Percentiles rank a stretch among this genome's conserved stretches.
Evolutionary conservation across 1,140 invertebrate species (phyloP).

Genomic region (Macrocentrus cingulum): DNA sequence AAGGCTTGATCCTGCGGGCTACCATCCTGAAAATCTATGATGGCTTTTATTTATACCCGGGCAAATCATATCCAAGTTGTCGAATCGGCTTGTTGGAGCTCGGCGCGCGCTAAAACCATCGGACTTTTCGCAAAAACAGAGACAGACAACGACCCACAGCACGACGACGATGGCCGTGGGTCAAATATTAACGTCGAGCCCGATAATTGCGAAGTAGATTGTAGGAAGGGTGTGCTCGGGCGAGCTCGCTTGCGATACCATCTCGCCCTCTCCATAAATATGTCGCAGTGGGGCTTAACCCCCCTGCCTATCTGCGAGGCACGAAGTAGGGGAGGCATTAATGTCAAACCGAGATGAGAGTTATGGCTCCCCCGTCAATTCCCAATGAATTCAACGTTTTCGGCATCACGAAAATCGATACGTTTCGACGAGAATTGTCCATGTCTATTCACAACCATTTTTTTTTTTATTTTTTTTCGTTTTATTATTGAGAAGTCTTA

Average conservation of each 20-base stretch:
- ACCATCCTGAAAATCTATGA: conserved; percentile 59
- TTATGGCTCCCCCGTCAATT: conserved; percentile 61
- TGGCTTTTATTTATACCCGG: conserved; percentile 57
- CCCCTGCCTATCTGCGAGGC: conserved; percentile 50
- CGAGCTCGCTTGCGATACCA: conserved; percentile 49
- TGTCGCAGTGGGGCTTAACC: conserved; percentile 58
- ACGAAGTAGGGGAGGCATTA: conserved; percentile 56
- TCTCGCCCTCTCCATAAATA: conserved; percentile 60
- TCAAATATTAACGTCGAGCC: conserved; percentile 58
- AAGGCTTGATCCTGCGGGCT: conserved; percentile 60
- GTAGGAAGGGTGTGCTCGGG: conserved; percentile 46
- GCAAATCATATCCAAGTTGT: conserved; percentile 19
- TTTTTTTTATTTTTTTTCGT: conserved; percentile 1
- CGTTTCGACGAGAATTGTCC: conserved; percentile 38
- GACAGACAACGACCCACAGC: too few species aligned
- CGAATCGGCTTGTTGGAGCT: too few species aligned
- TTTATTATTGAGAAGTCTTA: conserved; percentile 25
- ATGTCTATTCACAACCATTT: conserved; percentile 23
- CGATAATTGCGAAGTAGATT: conserved; percentile 60
- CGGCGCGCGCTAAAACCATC: too few species aligned
- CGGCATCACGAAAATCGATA: conserved; percentile 54
- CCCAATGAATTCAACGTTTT: conserved; percentile 60
- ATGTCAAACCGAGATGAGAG: conserved; percentile 58
- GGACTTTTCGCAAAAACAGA: too few species aligned
- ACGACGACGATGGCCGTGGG: conserved; percentile 39